Percentiles rank a stretch among this genome's conserved stretches.
Conservation (phyloP, 2,797 vertebrate genomes). For the Gephyroberyx darwinii region DNA sequence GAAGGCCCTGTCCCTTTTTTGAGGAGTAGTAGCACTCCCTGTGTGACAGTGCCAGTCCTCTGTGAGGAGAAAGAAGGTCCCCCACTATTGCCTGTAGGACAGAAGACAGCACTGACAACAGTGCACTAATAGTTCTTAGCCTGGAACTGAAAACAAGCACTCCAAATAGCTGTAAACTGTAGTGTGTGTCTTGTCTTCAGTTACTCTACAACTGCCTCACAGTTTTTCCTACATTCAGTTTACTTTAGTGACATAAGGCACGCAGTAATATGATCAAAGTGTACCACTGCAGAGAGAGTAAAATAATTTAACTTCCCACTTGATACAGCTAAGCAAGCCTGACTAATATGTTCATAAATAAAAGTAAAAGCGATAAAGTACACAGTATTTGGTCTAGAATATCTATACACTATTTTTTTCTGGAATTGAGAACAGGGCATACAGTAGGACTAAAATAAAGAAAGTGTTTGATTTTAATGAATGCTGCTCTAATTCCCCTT, state of each 20-base stretch:
- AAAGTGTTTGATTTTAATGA: slow-evolving; percentile 70
- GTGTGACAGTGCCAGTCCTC: slow-evolving; percentile 60
- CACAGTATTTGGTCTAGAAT: slow-evolving; percentile 22
- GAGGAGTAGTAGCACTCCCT: slow-evolving; percentile 66
- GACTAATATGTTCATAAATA: slow-evolving; percentile 25
- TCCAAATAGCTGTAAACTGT: slow-evolving; percentile 51
- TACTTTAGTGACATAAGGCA: slow-evolving; percentile 37
- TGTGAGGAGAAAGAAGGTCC: slow-evolving; percentile 53
- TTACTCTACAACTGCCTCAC: slow-evolving; percentile 41
- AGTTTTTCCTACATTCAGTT: slow-evolving; percentile 34
- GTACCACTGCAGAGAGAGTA: slow-evolving; percentile 50
- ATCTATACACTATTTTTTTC: slow-evolving; percentile 22
- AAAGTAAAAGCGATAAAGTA: slow-evolving; percentile 27
- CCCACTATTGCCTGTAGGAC: slow-evolving; percentile 41
- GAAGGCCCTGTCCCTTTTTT: slow-evolving; percentile 68
- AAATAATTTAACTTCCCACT: slow-evolving; percentile 35
- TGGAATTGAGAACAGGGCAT: slow-evolving; percentile 46
- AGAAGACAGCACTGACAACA: slow-evolving; percentile 53
- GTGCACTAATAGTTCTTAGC: slow-evolving; percentile 56
- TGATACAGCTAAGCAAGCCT: slow-evolving; percentile 16
- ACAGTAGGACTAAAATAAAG: slow-evolving; percentile 55
- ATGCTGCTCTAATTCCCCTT: slow-evolving; percentile 69
- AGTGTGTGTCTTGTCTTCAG: slow-evolving; percentile 35
- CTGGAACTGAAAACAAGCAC: slow-evolving; percentile 45
- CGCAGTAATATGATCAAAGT: slow-evolving; percentile 50